Conservation (phyloP, 2,113 vertebrate species). For the Prolemur simus region DNA sequence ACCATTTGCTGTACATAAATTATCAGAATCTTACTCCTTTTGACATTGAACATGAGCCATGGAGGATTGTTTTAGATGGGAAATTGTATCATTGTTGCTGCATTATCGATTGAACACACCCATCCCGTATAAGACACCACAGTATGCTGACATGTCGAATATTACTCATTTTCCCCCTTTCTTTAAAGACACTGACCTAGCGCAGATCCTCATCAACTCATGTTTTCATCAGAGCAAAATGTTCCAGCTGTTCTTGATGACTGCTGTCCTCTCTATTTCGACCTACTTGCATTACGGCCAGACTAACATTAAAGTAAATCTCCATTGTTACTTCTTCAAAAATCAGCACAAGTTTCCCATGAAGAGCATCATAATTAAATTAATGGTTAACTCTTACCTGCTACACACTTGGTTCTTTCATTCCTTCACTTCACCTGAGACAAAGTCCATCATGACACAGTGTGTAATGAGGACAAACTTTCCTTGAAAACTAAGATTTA, state of each 20-base stretch:
- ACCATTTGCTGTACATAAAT: background rate
- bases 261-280: background rate
- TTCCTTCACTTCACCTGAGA: background rate
- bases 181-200: background rate
- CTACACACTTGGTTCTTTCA: background rate
- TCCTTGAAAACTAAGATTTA: background rate
- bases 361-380: background rate
- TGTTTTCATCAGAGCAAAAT: background rate
- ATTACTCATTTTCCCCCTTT: background rate
- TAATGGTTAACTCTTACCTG: background rate
- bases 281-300: background rate
- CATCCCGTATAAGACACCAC: fast-evolving
- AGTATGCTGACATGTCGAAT: background rate
- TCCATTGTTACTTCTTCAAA: background rate
- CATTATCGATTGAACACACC: background rate
- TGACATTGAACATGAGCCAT: background rate
- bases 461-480: background rate
- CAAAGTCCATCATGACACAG: background rate
- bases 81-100: background rate
- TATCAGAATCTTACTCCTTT: background rate
- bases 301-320: background rate
- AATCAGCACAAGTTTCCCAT: background rate
- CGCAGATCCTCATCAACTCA: background rate
- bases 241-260: background rate
- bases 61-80: background rate